Evolutionary conservation across 2,888 invertebrate genomes (phyloP), one percentile per base, ranked within the genome.

Genomic region (Ethmia dodecea): DNA sequence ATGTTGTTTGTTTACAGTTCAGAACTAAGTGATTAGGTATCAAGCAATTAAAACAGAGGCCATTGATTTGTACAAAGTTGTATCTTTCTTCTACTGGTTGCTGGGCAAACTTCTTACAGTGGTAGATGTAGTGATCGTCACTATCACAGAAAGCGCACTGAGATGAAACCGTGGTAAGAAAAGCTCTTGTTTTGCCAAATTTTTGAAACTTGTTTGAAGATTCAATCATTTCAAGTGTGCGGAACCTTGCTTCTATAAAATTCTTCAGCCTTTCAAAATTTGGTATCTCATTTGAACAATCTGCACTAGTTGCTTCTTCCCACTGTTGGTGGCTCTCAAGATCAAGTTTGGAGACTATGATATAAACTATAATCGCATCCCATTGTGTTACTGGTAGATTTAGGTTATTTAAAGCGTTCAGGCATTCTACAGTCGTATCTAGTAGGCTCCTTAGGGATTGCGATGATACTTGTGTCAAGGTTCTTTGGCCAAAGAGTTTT

Each of bases 171-270:
- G 31, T 4, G 20, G 20, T 20, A 5, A 20, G 4, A 8, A n/a
- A 31, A 1, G n/a, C 5, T 12, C n/a, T 15, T 31, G 12, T 12
- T 5, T 16, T 5, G 9, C 11, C 16, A n/a, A 16, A 6, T 12
- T 11, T 11, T 12, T 10, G 3, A 4, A n/a, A n/a, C 10, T 29
- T 10, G n/a, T n/a, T 9, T 9, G 14, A 4, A n/a, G 16, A 10
- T 8, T 26, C 32, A 3, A 49, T 18, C 5, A 57, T 13, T 33
- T 60, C 56, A 4, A 55, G 24, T 5, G 50, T 42, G 6, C 52
- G 38, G 33, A 54, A 55, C 26, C 44, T 48, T 1, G 38, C 11
- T 38, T 56, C 49, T 9, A 54, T 28, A 39, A 56, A 56, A 22
- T 13, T 37, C 22, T 40, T 30, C 3, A 47, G 38, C 5, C 39